Conservation (phyloP, 1,140 invertebrate species). For the Papilio xuthus region DNA sequence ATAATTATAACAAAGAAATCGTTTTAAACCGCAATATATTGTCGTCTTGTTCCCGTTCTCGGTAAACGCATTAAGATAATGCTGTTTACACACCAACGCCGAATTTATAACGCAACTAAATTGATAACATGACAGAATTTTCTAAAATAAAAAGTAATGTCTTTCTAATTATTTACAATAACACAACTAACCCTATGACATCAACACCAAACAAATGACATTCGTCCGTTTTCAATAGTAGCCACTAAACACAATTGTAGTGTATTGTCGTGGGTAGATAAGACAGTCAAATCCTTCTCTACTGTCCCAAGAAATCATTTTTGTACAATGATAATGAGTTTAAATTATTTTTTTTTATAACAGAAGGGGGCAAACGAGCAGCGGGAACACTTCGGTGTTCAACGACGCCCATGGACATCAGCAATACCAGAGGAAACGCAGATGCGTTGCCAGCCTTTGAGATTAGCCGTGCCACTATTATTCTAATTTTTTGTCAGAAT, state of each 20-base stretch:
- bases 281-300: too few species aligned
- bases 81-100: constrained; percentile 19
- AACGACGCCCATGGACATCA: too few species aligned
- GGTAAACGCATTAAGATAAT: constrained; percentile 34
- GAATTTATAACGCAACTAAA: background rate
- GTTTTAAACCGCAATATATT: constrained; percentile 21
- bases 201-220: background rate
- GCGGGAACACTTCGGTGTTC: too few species aligned
- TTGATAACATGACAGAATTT: background rate
- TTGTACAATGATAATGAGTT: background rate
- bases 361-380: too few species aligned
- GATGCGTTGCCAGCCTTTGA: too few species aligned
- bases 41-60: constrained; percentile 31
- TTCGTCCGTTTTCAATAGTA: background rate
- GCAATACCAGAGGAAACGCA: too few species aligned
- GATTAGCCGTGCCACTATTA: too few species aligned
- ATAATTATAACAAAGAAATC: constrained; percentile 39
- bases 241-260: background rate
- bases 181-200: background rate
- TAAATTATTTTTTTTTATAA: too few species aligned
- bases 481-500: background rate
- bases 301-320: too few species aligned
- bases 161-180: background rate
- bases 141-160: background rate
- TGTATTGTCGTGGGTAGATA: background rate